Conservation (phyloP, 2,113 vertebrate genomes). For the Arvicanthis niloticus region DNA sequence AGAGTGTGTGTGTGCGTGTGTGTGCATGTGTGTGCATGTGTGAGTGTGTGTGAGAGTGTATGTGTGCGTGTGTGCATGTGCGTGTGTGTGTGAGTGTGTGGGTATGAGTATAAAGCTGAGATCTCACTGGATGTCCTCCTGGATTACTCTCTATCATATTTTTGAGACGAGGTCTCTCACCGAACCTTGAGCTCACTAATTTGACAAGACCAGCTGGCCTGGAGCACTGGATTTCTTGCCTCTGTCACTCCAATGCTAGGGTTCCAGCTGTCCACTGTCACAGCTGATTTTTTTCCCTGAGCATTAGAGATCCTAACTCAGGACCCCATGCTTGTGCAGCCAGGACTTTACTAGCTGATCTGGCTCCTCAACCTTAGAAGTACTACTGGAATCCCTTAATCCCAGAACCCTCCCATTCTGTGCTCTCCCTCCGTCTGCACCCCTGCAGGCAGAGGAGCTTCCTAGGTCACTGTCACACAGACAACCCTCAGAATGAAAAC, state of each 20-base stretch:
- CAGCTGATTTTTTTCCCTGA: not conserved
- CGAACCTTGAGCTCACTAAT: not conserved
- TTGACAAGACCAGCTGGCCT: no score
- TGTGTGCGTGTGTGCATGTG: not conserved
- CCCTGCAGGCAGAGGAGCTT: slow-evolving; percentile 17
- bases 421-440: not conserved
- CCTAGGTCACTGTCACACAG: slow-evolving; percentile 65
- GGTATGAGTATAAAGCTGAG: not conserved
- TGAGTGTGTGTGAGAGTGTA: not conserved
- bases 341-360: no score
- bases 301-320: not conserved
- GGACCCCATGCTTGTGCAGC: not conserved
- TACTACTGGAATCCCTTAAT: not conserved
- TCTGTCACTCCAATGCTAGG: not conserved
- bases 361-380: not conserved
- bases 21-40: not conserved
- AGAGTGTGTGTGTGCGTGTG: not conserved
- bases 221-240: not conserved
- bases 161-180: not conserved
- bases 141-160: not conserved
- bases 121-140: not conserved
- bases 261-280: not conserved
- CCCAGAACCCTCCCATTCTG: not conserved
- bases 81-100: not conserved
- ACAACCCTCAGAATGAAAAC: slow-evolving; percentile 73